phyloP scores from a whole-genome alignment of 1,140 invertebrate genomes.

The Sminthurides bifidus region DNA sequence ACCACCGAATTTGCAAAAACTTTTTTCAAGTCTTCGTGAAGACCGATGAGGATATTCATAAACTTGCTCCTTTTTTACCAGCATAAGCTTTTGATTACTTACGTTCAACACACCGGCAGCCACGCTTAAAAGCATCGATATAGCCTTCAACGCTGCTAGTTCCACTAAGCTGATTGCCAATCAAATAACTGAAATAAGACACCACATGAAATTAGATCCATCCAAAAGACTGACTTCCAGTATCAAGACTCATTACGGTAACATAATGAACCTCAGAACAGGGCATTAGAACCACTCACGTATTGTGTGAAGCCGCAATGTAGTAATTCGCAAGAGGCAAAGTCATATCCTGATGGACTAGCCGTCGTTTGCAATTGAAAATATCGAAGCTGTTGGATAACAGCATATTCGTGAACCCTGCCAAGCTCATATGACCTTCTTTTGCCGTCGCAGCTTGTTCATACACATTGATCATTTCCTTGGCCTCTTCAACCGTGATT shows the following conservation, averaged over 20 bases:
- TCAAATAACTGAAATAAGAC: conserved; percentile 39
- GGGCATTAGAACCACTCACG: conserved; percentile 38
- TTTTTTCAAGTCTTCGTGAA: too few relatives aligned
- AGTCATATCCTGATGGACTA: conserved; percentile 49
- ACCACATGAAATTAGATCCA: neutral
- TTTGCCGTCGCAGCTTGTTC: conserved; percentile 35
- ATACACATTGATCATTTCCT: conserved; percentile 36
- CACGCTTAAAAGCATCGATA: conserved; percentile 39
- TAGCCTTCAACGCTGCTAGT: conserved; percentile 46
- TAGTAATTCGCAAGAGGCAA: conserved; percentile 51
- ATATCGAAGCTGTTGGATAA: conserved; percentile 38
- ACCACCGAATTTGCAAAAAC: too few relatives aligned
- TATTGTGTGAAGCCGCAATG: conserved; percentile 54
- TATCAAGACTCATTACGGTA: neutral
- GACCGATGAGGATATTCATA: too few relatives aligned
- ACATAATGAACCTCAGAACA: neutral
- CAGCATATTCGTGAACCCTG: conserved; percentile 39
- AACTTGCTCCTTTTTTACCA: neutral
- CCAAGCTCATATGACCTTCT: conserved; percentile 29
- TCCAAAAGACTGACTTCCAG: neutral
- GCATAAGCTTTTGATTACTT: conserved; percentile 30
- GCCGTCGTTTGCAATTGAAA: conserved; percentile 35
- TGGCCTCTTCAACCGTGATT: conserved; percentile 33
- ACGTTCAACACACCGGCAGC: conserved; percentile 44
- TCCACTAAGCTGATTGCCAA: conserved; percentile 46